A percentile compares a stretch with the other conserved stretches of the same genome.
phyloP scores from a whole-genome alignment of 2,888 invertebrate species.

The Limnephilus rhombicus region DNA sequence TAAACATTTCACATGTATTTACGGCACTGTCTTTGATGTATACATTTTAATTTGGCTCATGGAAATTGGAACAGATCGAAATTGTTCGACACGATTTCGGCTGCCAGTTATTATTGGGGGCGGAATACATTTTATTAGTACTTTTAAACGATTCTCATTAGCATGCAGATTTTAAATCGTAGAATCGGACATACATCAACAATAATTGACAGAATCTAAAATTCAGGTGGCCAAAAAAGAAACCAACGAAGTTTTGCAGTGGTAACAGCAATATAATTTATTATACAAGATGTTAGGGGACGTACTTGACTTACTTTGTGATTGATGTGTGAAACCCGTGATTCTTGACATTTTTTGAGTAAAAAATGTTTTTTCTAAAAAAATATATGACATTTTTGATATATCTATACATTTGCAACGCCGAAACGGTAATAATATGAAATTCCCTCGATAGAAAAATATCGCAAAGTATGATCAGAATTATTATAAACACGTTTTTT shows the following conservation, averaged over 20 bases:
- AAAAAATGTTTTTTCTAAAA: too few relatives aligned
- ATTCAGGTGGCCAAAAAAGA: neutral
- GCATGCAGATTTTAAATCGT: neutral
- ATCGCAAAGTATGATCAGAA: too few relatives aligned
- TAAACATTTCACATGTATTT: neutral
- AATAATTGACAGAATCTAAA: neutral
- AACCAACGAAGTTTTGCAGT: neutral
- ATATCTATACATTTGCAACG: too few relatives aligned
- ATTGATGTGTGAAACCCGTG: too few relatives aligned
- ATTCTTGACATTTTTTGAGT: too few relatives aligned
- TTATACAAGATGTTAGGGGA: too few relatives aligned
- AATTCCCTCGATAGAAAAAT: too few relatives aligned
- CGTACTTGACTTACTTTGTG: too few relatives aligned
- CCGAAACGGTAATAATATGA: too few relatives aligned
- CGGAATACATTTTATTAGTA: neutral
- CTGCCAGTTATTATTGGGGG: neutral
- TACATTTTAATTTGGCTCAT: neutral
- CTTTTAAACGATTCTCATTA: neutral
- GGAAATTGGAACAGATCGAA: neutral
- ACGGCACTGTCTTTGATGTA: neutral
- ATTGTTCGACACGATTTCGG: neutral
- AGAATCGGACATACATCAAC: neutral
- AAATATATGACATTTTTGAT: too few relatives aligned
- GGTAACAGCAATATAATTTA: too few relatives aligned
- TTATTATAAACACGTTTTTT: too few relatives aligned